phyloP scores from a whole-genome alignment of 2,797 vertebrate species.

The Emys orbicularis region DNA sequence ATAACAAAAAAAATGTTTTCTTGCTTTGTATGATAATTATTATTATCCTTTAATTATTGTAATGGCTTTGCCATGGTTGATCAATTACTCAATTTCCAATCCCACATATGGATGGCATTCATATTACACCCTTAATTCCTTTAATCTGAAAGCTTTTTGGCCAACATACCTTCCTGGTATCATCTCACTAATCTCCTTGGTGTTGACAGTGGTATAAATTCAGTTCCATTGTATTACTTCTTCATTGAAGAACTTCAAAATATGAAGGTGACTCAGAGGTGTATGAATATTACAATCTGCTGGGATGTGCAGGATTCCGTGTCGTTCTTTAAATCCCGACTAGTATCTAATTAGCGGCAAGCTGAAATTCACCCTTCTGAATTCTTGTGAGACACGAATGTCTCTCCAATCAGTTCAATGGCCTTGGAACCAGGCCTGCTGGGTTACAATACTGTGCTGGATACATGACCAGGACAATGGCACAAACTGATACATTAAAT shows the following conservation, averaged over 20 bases:
- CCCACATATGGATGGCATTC: neutral
- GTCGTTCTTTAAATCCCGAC: neutral
- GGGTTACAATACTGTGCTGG: neutral
- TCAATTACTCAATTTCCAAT: conserved; percentile 22
- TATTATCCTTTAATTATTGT: conserved; percentile 14
- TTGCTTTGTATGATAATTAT: neutral
- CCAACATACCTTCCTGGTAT: neutral
- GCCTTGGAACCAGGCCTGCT: neutral
- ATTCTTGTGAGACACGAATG: neutral
- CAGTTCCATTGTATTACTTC: neutral
- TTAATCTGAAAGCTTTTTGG: neutral
- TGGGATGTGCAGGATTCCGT: neutral
- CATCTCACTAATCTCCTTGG: neutral
- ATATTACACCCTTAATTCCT: no score
- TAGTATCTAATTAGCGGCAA: neutral
- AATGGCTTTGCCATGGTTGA: conserved; percentile 31
- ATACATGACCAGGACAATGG: neutral
- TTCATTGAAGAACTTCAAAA: rapidly evolving
- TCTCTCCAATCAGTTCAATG: neutral
- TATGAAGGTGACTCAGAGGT: neutral
- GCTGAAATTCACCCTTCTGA: neutral
- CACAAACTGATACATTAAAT: no score
- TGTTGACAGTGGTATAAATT: neutral
- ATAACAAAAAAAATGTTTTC: conserved; percentile 57
- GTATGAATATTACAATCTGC: neutral